Evolutionary conservation across 2,888 invertebrate species (phyloP), one percentile per base, ranked within the genome.

Genomic region (Ischnus inquisitorius): DNA sequence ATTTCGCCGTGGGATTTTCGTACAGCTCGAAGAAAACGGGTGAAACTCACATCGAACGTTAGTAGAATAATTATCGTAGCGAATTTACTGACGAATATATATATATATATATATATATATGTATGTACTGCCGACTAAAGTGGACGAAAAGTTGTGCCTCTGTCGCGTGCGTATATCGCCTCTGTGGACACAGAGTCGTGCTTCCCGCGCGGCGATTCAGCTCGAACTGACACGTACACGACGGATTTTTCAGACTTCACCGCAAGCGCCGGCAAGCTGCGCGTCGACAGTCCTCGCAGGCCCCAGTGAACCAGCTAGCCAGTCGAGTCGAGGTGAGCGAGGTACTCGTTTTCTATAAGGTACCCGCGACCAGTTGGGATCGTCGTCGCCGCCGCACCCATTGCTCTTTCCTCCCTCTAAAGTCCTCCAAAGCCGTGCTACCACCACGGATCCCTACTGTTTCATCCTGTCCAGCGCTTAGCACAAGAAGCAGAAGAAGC

Each of bases 141-240:
- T 34, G 28, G 8, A 39, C 8, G 10, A 54, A 12, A 54, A 22
- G 14, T 8, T 5, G 60, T 1, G 57, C 41, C 71, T 71, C 57
- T 34, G 71, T 34, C 64, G 64, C 64, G 64, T 16, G 64, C 34
- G 34, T 39, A 39, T 39, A 16, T 64, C 4, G n/a, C 12, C 19
- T 64, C 25, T 0, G 16, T 5, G 57, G 22, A 14, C 14, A 60
- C 60, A 5, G 60, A 46, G 60, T 72, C 65, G 80, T 84, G 77
- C 68, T 81, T 78, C 69, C 69, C 81, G 81, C 81, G 81, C 84
- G 84, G 81, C 78, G 84, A 69, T 81, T 71, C 81, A 19, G 48
- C 75, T 67, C 84, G 57, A 71, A 84, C 84, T 84, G 84, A 81
- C 81, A 81, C 81, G 81, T 78, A 81, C 62, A 78, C 77, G 77